A percentile compares a stretch with the other conserved stretches of the same genome.
These are phyloP conservation scores for Anabas testudineus DNA, from an alignment of 2,797 vertebrate species.

Conservation along the genomic window DNA sequence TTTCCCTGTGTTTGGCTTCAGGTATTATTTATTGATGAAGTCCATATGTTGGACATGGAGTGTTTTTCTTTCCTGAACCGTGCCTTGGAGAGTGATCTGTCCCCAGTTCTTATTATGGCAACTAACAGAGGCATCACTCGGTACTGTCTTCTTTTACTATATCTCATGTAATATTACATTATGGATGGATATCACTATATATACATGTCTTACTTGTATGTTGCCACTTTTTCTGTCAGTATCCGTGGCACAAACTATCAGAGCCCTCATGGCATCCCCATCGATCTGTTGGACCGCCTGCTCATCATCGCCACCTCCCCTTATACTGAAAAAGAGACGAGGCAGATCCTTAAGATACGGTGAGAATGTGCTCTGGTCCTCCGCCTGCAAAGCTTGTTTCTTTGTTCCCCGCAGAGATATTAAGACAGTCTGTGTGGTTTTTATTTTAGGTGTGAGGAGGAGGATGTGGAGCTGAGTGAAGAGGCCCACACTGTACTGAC, in stretches of 20 bases:
- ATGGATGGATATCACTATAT: too few species aligned
- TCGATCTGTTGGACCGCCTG: conserved; percentile 93
- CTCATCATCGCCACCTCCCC: conserved; percentile 94
- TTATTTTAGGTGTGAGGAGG: conserved; percentile 91
- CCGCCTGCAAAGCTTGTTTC: not conserved
- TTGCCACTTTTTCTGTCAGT: conserved; percentile 69
- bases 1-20: conserved; percentile 54
- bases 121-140: conserved; percentile 97
- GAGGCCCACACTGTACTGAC: conserved; percentile 94
- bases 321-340: conserved; percentile 94
- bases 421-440: not conserved
- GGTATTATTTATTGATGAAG: conserved; percentile 96
- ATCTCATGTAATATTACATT: not conserved
- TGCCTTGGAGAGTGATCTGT: conserved; percentile 94
- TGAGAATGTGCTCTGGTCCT: conserved; percentile 49
- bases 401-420: rapidly evolving
- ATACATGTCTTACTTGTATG: too few species aligned
- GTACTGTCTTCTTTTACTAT: conserved; percentile 68
- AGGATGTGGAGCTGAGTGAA: conserved; percentile 95
- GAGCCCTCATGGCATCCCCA: conserved; percentile 95
- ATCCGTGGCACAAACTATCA: conserved; percentile 96
- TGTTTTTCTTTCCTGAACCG: conserved; percentile 97
- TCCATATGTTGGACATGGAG: conserved; percentile 98
- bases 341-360: conserved; percentile 96
- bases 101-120: conserved; percentile 96